Conservation (phyloP, 2,113 vertebrate species). For the Phoxinus phoxinus region DNA sequence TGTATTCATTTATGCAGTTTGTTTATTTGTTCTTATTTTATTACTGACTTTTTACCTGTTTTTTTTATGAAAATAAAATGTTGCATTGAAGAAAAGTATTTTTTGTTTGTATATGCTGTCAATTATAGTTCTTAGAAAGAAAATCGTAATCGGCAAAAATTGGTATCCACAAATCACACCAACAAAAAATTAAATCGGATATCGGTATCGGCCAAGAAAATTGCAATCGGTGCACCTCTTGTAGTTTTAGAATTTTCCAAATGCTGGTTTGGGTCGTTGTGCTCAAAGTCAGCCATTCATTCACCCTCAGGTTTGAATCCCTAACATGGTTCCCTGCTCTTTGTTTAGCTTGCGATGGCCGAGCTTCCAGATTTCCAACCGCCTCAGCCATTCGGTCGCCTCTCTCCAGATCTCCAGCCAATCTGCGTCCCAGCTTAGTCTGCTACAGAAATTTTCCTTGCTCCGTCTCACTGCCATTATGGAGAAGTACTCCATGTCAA, state of each 20-base stretch:
- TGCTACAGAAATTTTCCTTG: slow-evolving; percentile 93
- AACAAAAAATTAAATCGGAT: too few species aligned
- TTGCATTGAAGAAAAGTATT: too few species aligned
- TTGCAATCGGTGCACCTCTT: too few species aligned
- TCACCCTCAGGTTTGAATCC: neutral
- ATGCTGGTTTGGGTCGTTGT: neutral
- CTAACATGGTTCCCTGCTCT: neutral
- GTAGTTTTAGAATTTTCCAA: neutral
- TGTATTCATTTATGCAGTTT: too few species aligned
- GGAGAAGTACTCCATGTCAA: slow-evolving; percentile 96
- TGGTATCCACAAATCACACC: too few species aligned
- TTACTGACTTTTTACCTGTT: too few species aligned
- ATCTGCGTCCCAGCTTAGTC: slow-evolving; percentile 90
- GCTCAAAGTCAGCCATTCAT: neutral
- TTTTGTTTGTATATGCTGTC: too few species aligned
- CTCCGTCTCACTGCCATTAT: slow-evolving; percentile 95
- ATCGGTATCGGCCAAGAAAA: too few species aligned
- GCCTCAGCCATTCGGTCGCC: slow-evolving; percentile 81
- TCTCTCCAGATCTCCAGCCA: slow-evolving; percentile 92
- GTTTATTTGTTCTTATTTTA: too few species aligned
- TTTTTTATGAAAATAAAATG: too few species aligned
- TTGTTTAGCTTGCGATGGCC: slow-evolving; percentile 85
- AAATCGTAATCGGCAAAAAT: too few species aligned
- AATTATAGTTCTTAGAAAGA: too few species aligned
- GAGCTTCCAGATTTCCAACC: slow-evolving; percentile 92